A percentile compares a stretch with the other conserved stretches of the same genome.
phyloP scores from a whole-genome alignment of 2,888 invertebrate genomes.

The Apamea monoglypha region DNA sequence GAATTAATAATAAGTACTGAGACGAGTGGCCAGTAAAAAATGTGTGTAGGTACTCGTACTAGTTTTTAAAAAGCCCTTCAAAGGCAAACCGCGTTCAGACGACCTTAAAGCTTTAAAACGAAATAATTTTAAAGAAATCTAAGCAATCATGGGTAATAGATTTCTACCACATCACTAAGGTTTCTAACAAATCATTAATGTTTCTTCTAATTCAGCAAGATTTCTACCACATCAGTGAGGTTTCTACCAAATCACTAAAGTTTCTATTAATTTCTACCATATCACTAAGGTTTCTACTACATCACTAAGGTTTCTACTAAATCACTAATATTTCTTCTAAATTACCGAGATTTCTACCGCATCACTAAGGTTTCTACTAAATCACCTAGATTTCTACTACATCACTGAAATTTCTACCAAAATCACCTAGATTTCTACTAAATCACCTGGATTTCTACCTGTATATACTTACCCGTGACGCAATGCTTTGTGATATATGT shows the following conservation, averaged over 20 bases:
- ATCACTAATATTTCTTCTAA: not conserved
- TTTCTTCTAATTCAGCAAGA: not conserved
- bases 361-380: not conserved
- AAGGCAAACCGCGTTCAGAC: not conserved
- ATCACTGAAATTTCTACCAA: not conserved
- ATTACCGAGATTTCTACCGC: not conserved
- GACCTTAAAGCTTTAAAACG: not conserved
- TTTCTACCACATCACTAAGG: not conserved
- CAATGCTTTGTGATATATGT: not conserved
- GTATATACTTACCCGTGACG: conserved; percentile 23
- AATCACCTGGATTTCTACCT: not conserved
- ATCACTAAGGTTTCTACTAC: not conserved
- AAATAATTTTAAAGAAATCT: not conserved
- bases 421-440: not conserved
- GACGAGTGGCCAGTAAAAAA: conserved; percentile 13
- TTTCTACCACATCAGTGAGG: not conserved
- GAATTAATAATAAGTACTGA: conserved; percentile 27
- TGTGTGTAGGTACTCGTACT: no score
- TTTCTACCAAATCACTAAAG: not conserved
- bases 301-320: not conserved
- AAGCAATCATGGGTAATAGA: no score
- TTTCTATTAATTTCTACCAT: not conserved
- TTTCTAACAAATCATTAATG: not conserved
- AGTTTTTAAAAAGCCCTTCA: not conserved
- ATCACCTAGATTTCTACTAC: not conserved